phyloP scores from a whole-genome alignment of 2,113 vertebrate genomes.

The Megaceryle torquata region DNA sequence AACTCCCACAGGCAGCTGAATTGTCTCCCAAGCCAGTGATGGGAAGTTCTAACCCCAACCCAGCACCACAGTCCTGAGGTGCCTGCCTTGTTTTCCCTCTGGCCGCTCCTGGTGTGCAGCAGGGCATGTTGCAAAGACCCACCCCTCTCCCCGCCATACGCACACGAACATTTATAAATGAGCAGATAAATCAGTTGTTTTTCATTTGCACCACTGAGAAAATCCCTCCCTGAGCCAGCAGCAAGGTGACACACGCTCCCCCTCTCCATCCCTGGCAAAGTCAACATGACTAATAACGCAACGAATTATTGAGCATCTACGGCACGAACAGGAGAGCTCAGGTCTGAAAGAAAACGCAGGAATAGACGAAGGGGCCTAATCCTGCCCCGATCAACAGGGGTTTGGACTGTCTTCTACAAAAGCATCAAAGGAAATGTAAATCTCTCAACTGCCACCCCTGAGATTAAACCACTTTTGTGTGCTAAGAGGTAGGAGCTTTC shows the following conservation, averaged over 20 bases:
- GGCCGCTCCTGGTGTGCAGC: neutral
- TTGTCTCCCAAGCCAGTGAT: neutral
- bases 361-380: neutral
- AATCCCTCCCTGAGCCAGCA: conserved; percentile 14
- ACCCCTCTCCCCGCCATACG: neutral
- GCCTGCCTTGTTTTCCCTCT: neutral
- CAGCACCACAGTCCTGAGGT: neutral
- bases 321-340: neutral
- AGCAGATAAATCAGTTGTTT: conserved; percentile 52
- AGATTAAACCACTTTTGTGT: neutral
- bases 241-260: neutral
- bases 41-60: neutral
- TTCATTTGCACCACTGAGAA: conserved; percentile 26
- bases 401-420: neutral
- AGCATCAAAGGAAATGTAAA: neutral
- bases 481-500: neutral
- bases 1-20: neutral
- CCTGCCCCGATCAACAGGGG: neutral
- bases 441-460: neutral
- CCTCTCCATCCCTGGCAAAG: neutral
- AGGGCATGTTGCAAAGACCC: neutral
- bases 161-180: neutral
- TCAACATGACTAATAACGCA: conserved; percentile 6
- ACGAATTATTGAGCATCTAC: neutral
- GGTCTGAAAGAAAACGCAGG: neutral